Evolutionary conservation across 2,797 vertebrate species (phyloP).

Genomic region (Pseudochirops corinnae): DNA sequence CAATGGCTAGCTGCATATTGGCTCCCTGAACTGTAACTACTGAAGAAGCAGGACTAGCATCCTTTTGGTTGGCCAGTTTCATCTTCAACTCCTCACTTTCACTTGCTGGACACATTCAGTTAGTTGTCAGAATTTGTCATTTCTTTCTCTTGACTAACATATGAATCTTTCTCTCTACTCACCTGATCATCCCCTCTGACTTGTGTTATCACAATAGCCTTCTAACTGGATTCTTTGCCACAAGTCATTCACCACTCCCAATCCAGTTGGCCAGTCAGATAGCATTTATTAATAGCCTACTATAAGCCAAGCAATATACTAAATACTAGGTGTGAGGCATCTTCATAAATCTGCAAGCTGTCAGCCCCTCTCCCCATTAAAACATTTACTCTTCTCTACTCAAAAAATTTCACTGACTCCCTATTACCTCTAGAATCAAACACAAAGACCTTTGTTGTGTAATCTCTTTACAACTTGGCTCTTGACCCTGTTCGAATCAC

Average conservation of each 20-base stretch:
- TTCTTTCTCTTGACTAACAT: background rate
- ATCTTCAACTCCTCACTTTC: background rate
- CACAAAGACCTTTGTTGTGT: background rate
- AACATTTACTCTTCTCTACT: background rate
- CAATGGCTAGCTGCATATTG: background rate
- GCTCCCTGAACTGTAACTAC: slow-evolving; percentile 37
- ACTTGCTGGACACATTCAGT: background rate
- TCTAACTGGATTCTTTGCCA: background rate
- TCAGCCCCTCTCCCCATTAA: background rate
- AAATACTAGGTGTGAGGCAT: background rate
- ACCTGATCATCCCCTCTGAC: background rate
- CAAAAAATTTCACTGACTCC: background rate
- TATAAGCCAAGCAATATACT: background rate
- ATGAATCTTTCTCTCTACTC: too few species aligned
- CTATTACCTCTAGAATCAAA: background rate
- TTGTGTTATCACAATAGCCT: background rate
- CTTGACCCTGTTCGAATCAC: background rate
- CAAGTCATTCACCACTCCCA: background rate
- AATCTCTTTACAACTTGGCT: background rate
- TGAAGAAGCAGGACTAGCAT: slow-evolving; percentile 26
- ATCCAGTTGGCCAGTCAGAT: background rate
- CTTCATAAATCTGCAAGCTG: background rate
- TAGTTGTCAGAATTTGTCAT: background rate
- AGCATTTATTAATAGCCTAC: background rate
- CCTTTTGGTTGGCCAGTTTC: background rate